phyloP scores from a whole-genome alignment of 2,113 vertebrate species.

The Pogona vitticeps region DNA sequence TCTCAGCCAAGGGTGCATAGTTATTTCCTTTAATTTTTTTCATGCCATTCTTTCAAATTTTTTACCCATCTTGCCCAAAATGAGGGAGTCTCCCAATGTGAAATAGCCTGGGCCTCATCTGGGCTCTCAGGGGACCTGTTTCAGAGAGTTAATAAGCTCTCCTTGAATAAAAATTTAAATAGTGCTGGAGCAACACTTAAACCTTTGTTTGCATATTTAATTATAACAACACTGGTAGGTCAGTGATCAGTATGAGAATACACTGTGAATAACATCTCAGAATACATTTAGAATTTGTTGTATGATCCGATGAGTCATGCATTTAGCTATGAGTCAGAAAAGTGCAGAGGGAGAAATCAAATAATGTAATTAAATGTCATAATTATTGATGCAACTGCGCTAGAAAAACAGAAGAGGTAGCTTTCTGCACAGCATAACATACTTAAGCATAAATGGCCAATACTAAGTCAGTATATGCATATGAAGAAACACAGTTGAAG shows the following conservation, averaged over 20 bases:
- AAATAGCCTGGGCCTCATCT: too few species aligned
- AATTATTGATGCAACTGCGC: constrained; percentile 3
- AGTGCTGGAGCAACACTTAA: not conserved
- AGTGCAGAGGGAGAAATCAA: not conserved
- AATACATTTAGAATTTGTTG: constrained; percentile 11
- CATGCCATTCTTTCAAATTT: too few species aligned
- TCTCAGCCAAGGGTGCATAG: too few species aligned
- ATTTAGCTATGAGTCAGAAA: constrained; percentile 13
- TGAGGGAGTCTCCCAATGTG: too few species aligned
- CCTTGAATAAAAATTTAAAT: constrained; percentile 12
- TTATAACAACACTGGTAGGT: not conserved
- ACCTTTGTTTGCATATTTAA: not conserved
- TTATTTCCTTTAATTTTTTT: too few species aligned
- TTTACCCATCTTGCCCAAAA: too few species aligned
- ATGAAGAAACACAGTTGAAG: not conserved
- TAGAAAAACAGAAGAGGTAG: constrained; percentile 7
- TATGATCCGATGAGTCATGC: constrained; percentile 11
- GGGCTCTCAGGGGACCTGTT: not conserved
- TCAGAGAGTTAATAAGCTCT: not conserved
- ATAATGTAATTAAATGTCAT: constrained; percentile 12
- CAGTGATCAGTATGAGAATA: constrained; percentile 15
- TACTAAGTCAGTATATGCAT: not conserved
- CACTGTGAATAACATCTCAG: constrained; percentile 6
- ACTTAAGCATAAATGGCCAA: not conserved
- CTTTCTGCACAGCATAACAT: not conserved